These are phyloP conservation scores for Hoplostethus atlanticus DNA, from an alignment of 2,797 vertebrate genomes.

Conservation along the genomic window DNA sequence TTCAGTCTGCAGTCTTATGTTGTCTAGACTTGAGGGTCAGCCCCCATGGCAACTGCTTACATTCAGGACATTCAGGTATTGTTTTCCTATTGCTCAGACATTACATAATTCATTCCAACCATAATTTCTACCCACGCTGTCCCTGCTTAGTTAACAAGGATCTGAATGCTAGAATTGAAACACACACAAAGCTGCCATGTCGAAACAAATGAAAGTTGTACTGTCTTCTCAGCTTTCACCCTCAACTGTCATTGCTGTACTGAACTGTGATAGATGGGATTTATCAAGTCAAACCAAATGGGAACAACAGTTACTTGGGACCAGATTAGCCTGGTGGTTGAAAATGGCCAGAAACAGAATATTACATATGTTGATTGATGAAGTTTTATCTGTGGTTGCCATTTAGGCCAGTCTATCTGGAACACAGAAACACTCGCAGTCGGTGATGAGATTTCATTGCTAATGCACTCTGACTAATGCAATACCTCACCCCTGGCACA, in stretches of 20 bases:
- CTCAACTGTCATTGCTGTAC: neutral
- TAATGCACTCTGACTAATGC: conserved; percentile 47
- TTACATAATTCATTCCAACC: conserved; percentile 66
- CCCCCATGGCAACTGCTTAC: conserved; percentile 21
- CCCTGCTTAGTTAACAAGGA: conserved; percentile 32
- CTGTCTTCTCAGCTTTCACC: conserved; percentile 44
- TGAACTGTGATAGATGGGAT: conserved; percentile 25
- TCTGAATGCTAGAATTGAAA: conserved; percentile 33
- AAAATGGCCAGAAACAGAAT: neutral
- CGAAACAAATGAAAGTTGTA: conserved; percentile 45
- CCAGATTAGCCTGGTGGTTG: neutral
- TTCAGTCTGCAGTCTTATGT: conserved; percentile 48
- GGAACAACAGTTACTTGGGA: neutral
- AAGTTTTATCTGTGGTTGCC: conserved; percentile 13
- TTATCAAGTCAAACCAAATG: conserved; percentile 19
- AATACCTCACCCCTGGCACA: conserved; percentile 68
- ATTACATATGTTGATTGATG: conserved; percentile 15
- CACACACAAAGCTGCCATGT: conserved; percentile 23
- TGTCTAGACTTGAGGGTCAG: conserved; percentile 47
- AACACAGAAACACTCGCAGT: conserved; percentile 22
- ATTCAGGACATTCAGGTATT: conserved; percentile 63
- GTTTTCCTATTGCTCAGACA: conserved; percentile 69
- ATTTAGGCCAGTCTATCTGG: conserved; percentile 33
- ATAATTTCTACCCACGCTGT: conserved; percentile 33
- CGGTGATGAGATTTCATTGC: conserved; percentile 41